Percentiles rank a stretch among this genome's conserved stretches.
Conservation (phyloP, 2,797 vertebrate genomes). For the Syngnathus rostellatus region DNA sequence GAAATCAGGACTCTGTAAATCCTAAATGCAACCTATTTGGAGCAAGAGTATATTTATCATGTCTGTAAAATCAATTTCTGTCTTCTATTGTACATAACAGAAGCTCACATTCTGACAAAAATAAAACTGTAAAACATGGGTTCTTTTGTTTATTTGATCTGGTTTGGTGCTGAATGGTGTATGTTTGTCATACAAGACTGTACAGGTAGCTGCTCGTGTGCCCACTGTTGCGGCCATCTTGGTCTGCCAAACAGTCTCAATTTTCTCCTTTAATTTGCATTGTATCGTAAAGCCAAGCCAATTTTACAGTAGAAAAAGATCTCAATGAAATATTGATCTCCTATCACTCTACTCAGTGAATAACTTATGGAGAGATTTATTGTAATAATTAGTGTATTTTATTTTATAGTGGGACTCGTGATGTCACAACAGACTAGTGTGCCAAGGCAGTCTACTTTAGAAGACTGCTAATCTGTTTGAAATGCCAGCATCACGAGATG, state of each 20-base stretch:
- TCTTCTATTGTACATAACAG: conserved; percentile 73
- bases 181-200: no score
- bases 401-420: neutral
- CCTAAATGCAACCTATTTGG: conserved; percentile 18
- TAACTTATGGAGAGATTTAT: no score
- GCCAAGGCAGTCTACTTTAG: neutral
- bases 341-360: no score
- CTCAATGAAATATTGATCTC: no score
- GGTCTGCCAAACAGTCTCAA: no score
- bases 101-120: conserved; percentile 60
- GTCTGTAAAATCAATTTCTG: conserved; percentile 63
- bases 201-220: no score
- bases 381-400: no score
- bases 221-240: no score
- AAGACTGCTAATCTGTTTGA: neutral
- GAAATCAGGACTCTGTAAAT: conserved; percentile 23
- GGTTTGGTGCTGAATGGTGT: no score
- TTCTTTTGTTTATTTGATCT: neutral
- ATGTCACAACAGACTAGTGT: neutral
- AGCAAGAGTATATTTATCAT: conserved; percentile 68
- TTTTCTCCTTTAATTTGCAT: no score
- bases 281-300: no score
- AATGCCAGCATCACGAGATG: neutral
- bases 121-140: conserved; percentile 40
- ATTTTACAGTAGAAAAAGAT: no score